These are phyloP conservation scores for Dryococelus australis DNA, from an alignment of 2,888 invertebrate species.

Conservation along the genomic window DNA sequence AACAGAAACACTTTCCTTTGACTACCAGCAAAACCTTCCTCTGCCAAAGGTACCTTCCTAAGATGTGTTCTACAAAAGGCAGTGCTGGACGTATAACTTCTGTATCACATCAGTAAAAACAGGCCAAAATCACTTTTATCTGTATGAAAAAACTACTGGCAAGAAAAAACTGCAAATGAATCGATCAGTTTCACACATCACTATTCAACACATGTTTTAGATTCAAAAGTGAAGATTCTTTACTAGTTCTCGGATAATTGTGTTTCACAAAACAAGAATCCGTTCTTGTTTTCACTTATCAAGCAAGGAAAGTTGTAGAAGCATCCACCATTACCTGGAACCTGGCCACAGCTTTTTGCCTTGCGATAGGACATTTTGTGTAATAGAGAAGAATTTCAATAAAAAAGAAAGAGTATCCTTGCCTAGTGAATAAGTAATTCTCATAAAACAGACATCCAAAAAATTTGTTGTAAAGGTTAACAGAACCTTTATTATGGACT, in stretches of 20 bases:
- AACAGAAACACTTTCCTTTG: not conserved
- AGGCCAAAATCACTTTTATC: not conserved
- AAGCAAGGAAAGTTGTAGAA: not conserved
- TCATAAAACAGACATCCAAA: too few relatives aligned
- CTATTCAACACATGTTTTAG: not conserved
- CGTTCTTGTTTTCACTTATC: not conserved
- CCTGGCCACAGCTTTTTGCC: not conserved
- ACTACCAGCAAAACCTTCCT: not conserved
- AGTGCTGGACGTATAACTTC: not conserved
- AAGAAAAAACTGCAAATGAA: not conserved
- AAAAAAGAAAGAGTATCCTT: too few relatives aligned
- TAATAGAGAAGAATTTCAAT: not conserved
- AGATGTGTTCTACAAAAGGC: not conserved
- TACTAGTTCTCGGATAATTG: not conserved
- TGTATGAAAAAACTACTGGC: not conserved
- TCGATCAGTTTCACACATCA: not conserved
- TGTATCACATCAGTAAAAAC: not conserved
- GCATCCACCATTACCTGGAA: not conserved
- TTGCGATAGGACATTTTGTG: not conserved
- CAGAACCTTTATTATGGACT: too few relatives aligned
- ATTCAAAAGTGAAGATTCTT: not conserved
- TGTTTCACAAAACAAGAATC: slow-evolving; percentile 17
- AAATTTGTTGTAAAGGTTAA: too few relatives aligned
- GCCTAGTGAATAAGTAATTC: too few relatives aligned
- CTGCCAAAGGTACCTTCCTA: not conserved